Base-by-base conservation (phyloP, 2,888 invertebrate genomes). In the Cephus pygmeus region DNA sequence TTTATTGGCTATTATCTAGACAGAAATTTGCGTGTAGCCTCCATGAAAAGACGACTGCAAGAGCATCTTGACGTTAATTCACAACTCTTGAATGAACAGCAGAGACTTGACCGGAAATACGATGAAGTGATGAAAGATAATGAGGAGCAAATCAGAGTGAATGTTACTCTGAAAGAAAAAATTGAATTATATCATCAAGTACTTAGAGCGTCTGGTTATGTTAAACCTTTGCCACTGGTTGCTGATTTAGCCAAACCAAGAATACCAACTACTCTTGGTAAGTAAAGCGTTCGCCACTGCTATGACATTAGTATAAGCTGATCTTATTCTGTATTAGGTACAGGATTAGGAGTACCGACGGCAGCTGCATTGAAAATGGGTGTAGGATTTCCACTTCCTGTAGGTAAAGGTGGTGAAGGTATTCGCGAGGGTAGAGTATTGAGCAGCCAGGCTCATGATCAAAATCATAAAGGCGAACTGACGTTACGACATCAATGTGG, bases 1-100 rank as follows among this genome's bases (percentile, higher is more conserved):
- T 99, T 98, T 90, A 96, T 98, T 75, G 97, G 96, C 1, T 99
- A 99, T 91, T 98, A 97, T 90, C 92, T 98, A 78, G 98, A 98
- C 91, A 93, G 98, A 34, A 97, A 98, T 90, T 94, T 95, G 6
- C 93, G 98, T 23, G 95, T 98, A 78, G 94, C 95, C 6, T 95
- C 95, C 23, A 94, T 98, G 92, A 95, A 97, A 85, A 93, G 94
- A 34, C 95, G 96, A 40, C 92, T 98, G 11, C 95, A 96, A 84
- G 94, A 96, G 73, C 93, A 97, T 76, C 93, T 96, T 0, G 94
- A 94, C 75, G 95, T 95, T 81, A 97, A 98, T 88, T 94, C 94
- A 34, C 94, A 94, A 71, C 92, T 98, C 6, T 92, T 96, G 69
- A 94, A 94, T n/a, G 96, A 96, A 83, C 98, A 98, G 87, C 95